Conservation (phyloP, 2,797 vertebrate genomes). For the Pangasius mekongensis region DNA sequence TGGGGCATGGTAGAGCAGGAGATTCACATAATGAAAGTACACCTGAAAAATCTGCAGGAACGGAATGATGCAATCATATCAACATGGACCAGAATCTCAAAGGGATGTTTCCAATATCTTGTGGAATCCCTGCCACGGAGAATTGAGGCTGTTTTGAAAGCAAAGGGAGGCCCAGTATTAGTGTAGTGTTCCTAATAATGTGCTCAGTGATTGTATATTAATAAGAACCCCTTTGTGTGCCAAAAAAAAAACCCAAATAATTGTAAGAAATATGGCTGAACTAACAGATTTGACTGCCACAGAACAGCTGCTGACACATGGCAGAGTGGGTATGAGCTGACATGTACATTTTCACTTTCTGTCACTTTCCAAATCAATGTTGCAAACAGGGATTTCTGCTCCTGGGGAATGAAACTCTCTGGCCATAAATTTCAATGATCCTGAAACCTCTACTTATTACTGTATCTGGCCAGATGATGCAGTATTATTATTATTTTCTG, state of each 20-base stretch:
- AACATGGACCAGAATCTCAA: too few relatives aligned
- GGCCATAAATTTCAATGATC: conserved; percentile 64
- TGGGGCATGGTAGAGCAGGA: too few relatives aligned
- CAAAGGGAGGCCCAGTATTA: too few relatives aligned
- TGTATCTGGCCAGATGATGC: conserved; percentile 27
- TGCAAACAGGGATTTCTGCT: conserved; percentile 68
- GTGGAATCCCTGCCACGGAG: too few relatives aligned
- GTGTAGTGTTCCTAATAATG: too few relatives aligned
- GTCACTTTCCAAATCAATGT: conserved; percentile 61
- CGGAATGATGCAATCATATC: too few relatives aligned
- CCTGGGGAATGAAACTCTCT: conserved; percentile 67
- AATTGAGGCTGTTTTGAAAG: too few relatives aligned
- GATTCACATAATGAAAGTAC: too few relatives aligned
- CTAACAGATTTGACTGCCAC: background rate
- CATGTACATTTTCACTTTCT: conserved; percentile 67
- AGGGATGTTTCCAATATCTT: too few relatives aligned
- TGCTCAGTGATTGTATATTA: background rate
- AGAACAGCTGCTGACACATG: conserved; percentile 33
- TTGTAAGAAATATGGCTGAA: background rate
- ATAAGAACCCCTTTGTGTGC: background rate
- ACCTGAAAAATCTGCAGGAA: too few relatives aligned
- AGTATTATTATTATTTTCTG: background rate
- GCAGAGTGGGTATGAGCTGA: conserved; percentile 54
- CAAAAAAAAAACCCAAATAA: background rate
- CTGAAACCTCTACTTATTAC: conserved; percentile 14